Evolutionary conservation across 2,797 vertebrate species (phyloP), one percentile per base, ranked within the genome.

Genomic region (Anableps anableps): DNA sequence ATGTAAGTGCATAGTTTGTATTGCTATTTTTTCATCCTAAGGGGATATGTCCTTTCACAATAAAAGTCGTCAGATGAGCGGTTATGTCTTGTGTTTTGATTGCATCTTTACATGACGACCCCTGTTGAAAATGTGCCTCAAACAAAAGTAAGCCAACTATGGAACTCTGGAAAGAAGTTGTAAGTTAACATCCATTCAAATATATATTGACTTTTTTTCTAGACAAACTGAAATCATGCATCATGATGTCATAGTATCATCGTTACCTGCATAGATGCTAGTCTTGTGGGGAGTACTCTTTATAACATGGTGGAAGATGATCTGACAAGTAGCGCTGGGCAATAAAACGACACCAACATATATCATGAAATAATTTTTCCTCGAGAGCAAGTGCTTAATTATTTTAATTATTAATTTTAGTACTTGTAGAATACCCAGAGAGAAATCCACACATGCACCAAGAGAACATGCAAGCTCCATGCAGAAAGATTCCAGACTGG

Each of bases 21-120:
- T 86, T 83, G 75, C 73, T 81, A 58, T 80, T 77, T 74, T 75
- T 64, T 81, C 50, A 88, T 70, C 83, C 70, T 74, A 36, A 55
- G 77, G 84, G 82, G 29, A 66, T 48, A 58, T 34, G 81, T 78
- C 55, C 47, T 74, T 83, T 74, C 75, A 7, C 80, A 88, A 76
- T 47, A 21, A 80, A 45, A 48, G 62, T 84, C 71, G 78, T 75
- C 38, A 66, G 66, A 78, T 77, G 58, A 72, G 53, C 45, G 48
- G 45, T n/a, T 38, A 36, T 58, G 36, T 62, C 41, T 73, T 75
- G 53, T 79, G 14, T 85, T 85, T 41, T 50, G 48, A 81, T 45
- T 66, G 45, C 76, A 78, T 81, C 45, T 76, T 29, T 70, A n/a
- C 36, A 51, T n/a, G 50, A 72, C 11, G 31, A n/a, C 50, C 3